phyloP scores from a whole-genome alignment of 2,797 vertebrate species.

The Sphenopsis melanotis region DNA sequence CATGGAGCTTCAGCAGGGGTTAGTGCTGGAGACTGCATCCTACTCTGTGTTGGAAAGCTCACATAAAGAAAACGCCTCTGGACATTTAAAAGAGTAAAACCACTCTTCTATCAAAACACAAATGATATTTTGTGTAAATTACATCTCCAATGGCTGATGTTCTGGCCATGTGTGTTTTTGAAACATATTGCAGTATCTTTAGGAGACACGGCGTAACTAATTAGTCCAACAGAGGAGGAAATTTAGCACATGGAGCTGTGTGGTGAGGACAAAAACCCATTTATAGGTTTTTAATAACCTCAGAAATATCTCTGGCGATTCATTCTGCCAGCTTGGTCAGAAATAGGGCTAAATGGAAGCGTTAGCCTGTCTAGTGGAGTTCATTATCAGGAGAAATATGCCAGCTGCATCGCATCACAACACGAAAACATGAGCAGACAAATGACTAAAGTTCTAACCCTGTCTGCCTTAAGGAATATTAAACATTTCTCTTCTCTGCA shows the following conservation, averaged over 20 bases:
- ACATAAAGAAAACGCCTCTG: neutral
- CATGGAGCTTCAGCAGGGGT: neutral
- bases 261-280: conserved; percentile 30
- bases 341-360: conserved; percentile 7
- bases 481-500: conserved; percentile 5
- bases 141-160: neutral
- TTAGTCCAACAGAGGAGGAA: conserved; percentile 38
- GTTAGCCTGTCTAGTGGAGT: conserved; percentile 30
- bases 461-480: neutral
- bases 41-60: neutral
- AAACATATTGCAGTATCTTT: conserved; percentile 19
- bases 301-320: conserved; percentile 52
- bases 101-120: neutral
- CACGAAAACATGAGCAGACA: conserved; percentile 49
- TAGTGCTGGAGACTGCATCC: neutral
- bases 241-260: conserved; percentile 13
- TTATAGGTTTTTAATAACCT: conserved; percentile 56
- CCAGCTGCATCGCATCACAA: conserved; percentile 28
- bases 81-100: neutral
- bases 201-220: conserved; percentile 18
- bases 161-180: conserved; percentile 17
- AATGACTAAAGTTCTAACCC: conserved; percentile 36
- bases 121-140: conserved; percentile 1
- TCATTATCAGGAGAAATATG: conserved; percentile 43
- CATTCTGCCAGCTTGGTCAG: conserved; percentile 40